Conservation (phyloP, 1,140 invertebrate species). For the Archegozetes longisetosus region DNA sequence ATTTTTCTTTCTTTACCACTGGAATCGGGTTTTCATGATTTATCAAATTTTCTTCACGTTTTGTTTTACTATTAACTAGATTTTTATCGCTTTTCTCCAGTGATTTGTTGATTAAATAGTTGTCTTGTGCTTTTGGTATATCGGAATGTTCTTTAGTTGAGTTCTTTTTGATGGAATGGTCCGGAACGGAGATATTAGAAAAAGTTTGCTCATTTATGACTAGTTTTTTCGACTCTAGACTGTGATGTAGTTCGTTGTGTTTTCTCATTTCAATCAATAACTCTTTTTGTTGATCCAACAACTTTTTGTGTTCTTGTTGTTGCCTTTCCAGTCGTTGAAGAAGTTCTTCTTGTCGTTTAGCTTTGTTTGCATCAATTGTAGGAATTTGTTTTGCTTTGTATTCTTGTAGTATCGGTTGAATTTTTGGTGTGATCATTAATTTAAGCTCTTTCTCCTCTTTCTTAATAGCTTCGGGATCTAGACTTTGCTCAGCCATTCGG, state of each 20-base stretch:
- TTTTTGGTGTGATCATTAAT: neutral
- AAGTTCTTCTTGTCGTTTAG: slow-evolving; percentile 27
- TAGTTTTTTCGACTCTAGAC: neutral
- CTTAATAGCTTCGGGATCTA: neutral
- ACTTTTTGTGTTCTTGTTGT: slow-evolving; percentile 31
- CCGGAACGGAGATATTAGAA: neutral
- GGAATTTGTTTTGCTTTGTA: neutral
- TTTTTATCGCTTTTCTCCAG: too few relatives aligned
- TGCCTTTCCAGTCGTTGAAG: slow-evolving; percentile 38
- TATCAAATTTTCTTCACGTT: too few relatives aligned
- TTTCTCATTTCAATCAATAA: slow-evolving; percentile 37
- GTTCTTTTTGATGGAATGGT: neutral
- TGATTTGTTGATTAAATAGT: too few relatives aligned
- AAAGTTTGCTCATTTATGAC: neutral
- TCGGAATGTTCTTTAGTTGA: too few relatives aligned
- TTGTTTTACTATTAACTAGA: too few relatives aligned
- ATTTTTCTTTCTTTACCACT: too few relatives aligned
- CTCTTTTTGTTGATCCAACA: slow-evolving; percentile 37
- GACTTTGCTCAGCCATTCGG: too few relatives aligned
- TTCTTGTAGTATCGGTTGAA: neutral
- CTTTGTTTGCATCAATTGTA: slow-evolving; percentile 26
- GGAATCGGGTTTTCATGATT: too few relatives aligned
- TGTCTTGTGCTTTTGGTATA: too few relatives aligned
- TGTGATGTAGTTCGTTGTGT: slow-evolving; percentile 28
- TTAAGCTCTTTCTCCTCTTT: neutral